phyloP scores from a whole-genome alignment of 2,888 invertebrate species.

The Drosophila diplacantha region DNA sequence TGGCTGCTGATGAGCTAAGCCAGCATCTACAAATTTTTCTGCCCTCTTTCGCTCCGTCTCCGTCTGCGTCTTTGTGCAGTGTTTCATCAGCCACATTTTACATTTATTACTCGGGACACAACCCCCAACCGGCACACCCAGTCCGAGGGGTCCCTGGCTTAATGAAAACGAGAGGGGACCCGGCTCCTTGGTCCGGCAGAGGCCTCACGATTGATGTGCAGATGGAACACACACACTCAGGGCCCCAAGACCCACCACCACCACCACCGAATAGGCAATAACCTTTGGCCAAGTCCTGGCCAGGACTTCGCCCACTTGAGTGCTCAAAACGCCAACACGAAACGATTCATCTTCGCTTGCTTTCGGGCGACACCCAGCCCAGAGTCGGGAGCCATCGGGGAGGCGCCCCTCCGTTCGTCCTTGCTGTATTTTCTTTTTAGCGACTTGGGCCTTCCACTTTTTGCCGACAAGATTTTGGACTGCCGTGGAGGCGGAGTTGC shows the following conservation, averaged over 20 bases:
- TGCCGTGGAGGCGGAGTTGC: constrained; percentile 16
- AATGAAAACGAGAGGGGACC: constrained; percentile 65
- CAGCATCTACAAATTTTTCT: constrained; percentile 66
- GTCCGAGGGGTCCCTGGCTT: constrained; percentile 37
- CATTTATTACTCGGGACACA: constrained; percentile 68
- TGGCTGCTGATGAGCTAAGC: constrained; percentile 59
- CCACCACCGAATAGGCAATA: constrained; percentile 28
- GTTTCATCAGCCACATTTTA: constrained; percentile 70
- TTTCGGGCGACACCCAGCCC: constrained; percentile 62
- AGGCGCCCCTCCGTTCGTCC: constrained; percentile 56
- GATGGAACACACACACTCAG: constrained; percentile 56
- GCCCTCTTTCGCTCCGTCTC: constrained; percentile 33
- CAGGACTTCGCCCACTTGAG: constrained; percentile 59
- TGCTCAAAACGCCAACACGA: constrained; percentile 72
- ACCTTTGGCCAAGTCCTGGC: constrained; percentile 40
- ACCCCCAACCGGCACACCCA: constrained; percentile 27
- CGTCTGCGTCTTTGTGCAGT: constrained; percentile 58
- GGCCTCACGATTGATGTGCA: constrained; percentile 68
- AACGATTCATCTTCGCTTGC: constrained; percentile 75
- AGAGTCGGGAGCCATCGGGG: constrained; percentile 9
- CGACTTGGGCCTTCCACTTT: constrained; percentile 39
- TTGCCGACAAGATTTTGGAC: constrained; percentile 53
- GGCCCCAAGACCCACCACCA: constrained; percentile 17
- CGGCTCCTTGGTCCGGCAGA: constrained; percentile 32
- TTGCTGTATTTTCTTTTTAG: constrained; percentile 52